A percentile compares a stretch with the other conserved stretches of the same genome.
Conservation (phyloP, 2,113 vertebrate genomes). For the Euleptes europaea region DNA sequence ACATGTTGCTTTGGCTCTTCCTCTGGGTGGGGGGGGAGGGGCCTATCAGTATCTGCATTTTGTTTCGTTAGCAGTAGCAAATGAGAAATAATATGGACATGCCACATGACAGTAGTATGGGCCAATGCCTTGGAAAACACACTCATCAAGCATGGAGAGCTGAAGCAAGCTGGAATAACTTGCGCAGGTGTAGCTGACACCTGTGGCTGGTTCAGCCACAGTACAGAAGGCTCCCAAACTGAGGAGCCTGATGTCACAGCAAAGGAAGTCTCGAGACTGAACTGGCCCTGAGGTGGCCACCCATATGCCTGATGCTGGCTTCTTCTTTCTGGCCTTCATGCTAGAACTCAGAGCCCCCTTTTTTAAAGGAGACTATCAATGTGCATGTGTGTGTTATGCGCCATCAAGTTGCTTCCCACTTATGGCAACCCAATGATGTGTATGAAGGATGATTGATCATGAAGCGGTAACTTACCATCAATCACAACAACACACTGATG, state of each 20-base stretch:
- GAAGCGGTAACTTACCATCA: neutral
- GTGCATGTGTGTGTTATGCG: neutral
- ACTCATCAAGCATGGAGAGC: neutral
- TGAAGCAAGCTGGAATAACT: neutral
- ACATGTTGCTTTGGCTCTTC: neutral
- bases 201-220: neutral
- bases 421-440: neutral
- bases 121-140: neutral
- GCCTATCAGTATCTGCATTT: neutral
- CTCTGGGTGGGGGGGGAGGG: neutral
- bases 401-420: no score
- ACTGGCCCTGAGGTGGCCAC: neutral
- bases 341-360: neutral
- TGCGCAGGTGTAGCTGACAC: neutral
- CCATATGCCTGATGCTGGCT: neutral
- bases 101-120: neutral
- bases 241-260: neutral
- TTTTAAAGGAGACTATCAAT: neutral
- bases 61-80: neutral
- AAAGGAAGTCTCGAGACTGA: neutral
- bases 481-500: no score
- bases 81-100: neutral
- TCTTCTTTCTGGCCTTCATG: neutral
- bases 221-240: neutral
- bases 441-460: neutral